Percentiles rank a stretch among this genome's conserved stretches.
phyloP scores from a whole-genome alignment of 2,113 vertebrate species.

The Edolisoma coerulescens region DNA sequence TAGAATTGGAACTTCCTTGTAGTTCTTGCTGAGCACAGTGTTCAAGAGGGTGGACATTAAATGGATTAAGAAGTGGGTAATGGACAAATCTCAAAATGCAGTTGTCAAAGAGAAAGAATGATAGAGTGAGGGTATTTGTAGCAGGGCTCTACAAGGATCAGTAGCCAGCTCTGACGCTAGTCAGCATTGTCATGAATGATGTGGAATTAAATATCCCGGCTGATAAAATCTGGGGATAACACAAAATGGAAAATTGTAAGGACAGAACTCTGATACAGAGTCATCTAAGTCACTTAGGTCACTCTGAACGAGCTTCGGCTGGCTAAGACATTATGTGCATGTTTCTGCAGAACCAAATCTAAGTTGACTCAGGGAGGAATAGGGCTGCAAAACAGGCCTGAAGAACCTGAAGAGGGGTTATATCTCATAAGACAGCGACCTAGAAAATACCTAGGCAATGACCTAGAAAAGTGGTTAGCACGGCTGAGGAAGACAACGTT shows the following conservation, averaged over 20 bases:
- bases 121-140: constrained; percentile 13
- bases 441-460: background rate
- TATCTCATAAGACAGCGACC: background rate
- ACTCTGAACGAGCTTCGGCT: background rate
- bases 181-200: constrained; percentile 37
- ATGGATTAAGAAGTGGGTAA: constrained; percentile 43
- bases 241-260: constrained; percentile 43
- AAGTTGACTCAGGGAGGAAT: background rate
- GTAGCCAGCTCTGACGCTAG: constrained; percentile 8
- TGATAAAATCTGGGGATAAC: constrained; percentile 54
- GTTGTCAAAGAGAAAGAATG: constrained; percentile 34
- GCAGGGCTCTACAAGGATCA: background rate
- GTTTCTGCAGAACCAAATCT: background rate
- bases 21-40: constrained; percentile 18
- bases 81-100: constrained; percentile 40
- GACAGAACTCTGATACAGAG: constrained; percentile 15
- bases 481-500: background rate
- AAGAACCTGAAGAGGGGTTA: background rate
- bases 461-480: background rate
- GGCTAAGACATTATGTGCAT: background rate
- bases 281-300: constrained; percentile 5
- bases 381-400: background rate
- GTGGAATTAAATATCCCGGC: constrained; percentile 23
- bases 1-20: constrained; percentile 26
- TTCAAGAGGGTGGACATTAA: constrained; percentile 23